Percentiles rank a stretch among this genome's conserved stretches.
These are phyloP conservation scores for Apoda limacodes DNA, from an alignment of 2,888 invertebrate genomes.

Conservation along the genomic window DNA sequence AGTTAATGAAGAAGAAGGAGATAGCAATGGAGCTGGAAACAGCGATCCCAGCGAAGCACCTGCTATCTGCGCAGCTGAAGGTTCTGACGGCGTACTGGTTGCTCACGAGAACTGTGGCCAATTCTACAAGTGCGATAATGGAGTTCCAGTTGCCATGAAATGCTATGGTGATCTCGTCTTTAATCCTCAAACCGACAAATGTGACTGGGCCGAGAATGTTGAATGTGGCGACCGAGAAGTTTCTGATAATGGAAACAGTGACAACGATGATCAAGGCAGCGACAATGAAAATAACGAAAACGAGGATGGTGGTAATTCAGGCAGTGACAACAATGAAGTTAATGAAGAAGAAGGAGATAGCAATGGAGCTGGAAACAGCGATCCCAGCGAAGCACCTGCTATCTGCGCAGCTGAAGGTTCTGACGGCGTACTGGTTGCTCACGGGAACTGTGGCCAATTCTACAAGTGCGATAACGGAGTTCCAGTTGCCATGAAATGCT, in stretches of 20 bases:
- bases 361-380: constrained; percentile 13
- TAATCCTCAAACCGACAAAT: constrained; percentile 24
- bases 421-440: constrained; percentile 27
- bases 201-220: constrained; percentile 33
- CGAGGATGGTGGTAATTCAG: too few species aligned
- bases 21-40: constrained; percentile 17
- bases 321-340: too few species aligned
- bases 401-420: constrained; percentile 26
- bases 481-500: constrained; percentile 23
- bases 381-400: constrained; percentile 13
- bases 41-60: constrained; percentile 28
- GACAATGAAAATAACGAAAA: constrained; percentile 4
- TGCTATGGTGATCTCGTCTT: constrained; percentile 26
- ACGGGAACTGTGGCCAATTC: constrained; percentile 32
- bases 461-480: constrained; percentile 24
- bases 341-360: constrained; percentile 12
- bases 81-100: constrained; percentile 26
- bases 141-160: constrained; percentile 22
- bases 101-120: constrained; percentile 33
- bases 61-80: constrained; percentile 25
- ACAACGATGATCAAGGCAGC: constrained; percentile 8
- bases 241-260: constrained; percentile 13
- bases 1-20: not conserved
- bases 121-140: constrained; percentile 29
- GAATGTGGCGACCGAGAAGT: constrained; percentile 28